A percentile compares a stretch with the other conserved stretches of the same genome.
Conservation (phyloP, 2,113 vertebrate genomes). For the Macrotus californicus region DNA sequence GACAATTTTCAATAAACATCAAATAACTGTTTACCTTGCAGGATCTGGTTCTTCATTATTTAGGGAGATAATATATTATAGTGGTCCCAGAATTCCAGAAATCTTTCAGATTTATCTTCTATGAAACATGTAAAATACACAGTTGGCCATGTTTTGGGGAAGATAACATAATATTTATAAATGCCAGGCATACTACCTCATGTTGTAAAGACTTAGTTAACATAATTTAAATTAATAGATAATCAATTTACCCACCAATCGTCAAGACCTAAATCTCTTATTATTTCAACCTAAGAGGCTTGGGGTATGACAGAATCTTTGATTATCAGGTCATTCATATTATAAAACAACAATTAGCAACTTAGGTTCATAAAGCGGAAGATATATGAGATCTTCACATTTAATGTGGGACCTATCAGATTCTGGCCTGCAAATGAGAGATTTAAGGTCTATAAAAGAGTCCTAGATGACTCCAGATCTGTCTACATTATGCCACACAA, state of each 20-base stretch:
- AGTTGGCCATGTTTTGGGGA: neutral
- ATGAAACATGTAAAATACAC: neutral
- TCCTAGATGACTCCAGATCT: neutral
- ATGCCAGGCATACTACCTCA: neutral
- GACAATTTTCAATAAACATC: neutral
- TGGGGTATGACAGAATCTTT: neutral
- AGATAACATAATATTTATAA: neutral
- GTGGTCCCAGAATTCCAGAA: neutral
- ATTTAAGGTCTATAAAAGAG: neutral
- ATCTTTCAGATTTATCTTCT: neutral
- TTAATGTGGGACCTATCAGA: neutral
- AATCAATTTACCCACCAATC: neutral
- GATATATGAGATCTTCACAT: neutral
- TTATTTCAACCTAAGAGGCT: neutral
- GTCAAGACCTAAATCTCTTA: neutral
- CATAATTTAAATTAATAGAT: neutral
- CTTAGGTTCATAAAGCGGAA: neutral
- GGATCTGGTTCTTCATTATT: neutral
- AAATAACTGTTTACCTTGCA: neutral
- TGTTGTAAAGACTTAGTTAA: neutral
- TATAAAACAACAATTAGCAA: neutral
- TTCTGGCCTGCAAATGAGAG: neutral
- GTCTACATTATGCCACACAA: neutral
- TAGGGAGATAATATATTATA: neutral
- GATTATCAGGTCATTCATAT: neutral